phyloP scores from a whole-genome alignment of 2,797 vertebrate genomes.

The Danionella dracula region DNA sequence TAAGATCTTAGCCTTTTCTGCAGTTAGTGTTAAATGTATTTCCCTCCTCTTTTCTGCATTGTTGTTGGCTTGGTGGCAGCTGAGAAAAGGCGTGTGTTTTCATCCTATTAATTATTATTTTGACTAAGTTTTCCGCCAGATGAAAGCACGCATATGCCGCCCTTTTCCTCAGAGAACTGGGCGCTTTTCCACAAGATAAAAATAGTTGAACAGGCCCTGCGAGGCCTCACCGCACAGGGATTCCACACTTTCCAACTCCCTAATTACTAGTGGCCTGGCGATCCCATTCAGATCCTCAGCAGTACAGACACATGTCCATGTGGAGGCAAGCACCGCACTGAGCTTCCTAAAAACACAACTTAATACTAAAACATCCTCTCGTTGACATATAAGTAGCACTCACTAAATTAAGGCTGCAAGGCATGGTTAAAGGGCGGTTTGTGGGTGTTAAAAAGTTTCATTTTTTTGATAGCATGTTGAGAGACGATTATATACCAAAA shows the following conservation, averaged over 20 bases:
- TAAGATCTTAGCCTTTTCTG: too few relatives aligned
- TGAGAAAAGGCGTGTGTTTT: slow-evolving; percentile 65
- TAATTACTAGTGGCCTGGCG: slow-evolving; percentile 68
- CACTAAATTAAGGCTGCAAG: not conserved
- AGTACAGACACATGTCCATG: slow-evolving; percentile 31
- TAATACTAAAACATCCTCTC: not conserved
- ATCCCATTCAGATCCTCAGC: slow-evolving; percentile 41
- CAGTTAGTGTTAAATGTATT: too few relatives aligned
- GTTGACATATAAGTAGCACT: not conserved
- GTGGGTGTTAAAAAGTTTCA: not conserved
- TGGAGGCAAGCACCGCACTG: slow-evolving; percentile 11
- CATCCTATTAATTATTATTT: slow-evolving; percentile 82
- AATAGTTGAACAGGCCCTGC: slow-evolving; percentile 67
- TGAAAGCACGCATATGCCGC: slow-evolving; percentile 75
- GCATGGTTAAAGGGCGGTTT: not conserved
- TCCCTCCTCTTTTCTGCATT: too few relatives aligned
- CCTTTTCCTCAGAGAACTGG: slow-evolving; percentile 80
- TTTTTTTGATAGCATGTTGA: too few relatives aligned
- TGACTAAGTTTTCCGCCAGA: slow-evolving; percentile 77
- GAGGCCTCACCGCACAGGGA: slow-evolving; percentile 59
- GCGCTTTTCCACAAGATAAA: slow-evolving; percentile 72
- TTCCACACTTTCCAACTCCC: slow-evolving; percentile 65
- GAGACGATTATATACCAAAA: too few relatives aligned
- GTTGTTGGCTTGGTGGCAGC: slow-evolving; percentile 61
- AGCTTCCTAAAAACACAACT: not conserved